Evolutionary conservation across 2,888 invertebrate genomes (phyloP), one percentile per base, ranked within the genome.

Genomic region (Brachylomia viminalis): DNA sequence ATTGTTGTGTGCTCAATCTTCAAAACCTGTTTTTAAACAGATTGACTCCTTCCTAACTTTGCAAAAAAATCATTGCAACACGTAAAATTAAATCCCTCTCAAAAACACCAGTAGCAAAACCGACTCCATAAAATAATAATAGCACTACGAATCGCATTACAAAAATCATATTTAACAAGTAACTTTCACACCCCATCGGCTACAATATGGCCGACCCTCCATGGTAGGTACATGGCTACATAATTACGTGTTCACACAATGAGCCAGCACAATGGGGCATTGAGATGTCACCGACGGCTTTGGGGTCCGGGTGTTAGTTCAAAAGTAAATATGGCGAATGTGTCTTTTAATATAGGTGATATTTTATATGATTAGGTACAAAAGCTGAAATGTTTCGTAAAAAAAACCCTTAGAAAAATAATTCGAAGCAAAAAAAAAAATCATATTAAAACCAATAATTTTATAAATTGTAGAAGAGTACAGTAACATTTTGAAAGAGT

Each of bases 111-210:
- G 72, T 70, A 59, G 59, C 79, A 75, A 75, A 75, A 72, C 7
- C 62, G 61, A 82, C 78, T 77, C 74, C 74, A 79, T 75, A 84
- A 67, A 85, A 86, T 87, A 87, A 88, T 85, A 87, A 85, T 86
- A 84, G 74, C 56, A 61, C 67, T 76, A 79, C 87, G 91, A 91
- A 91, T 92, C 92, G 81, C 90, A 90, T 92, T 92, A 92, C 92
- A 88, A 92, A 91, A 92, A 92, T 91, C 91, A 92, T 90, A 91
- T 92, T 92, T 90, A 90, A 90, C 89, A 85, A 85, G 88, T 90
- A 87, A 91, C 86, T 88, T 90, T 91, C 88, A 90, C 92, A 92
- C 92, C 92, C 92, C 88, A 88, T 87, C 86, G 87, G 86, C 77
- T 83, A 75, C 87, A 90, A 90, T 70, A 90, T 90, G 90, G 88